Conservation (phyloP, 2,888 invertebrate species). For the Machimus atricapillus region DNA sequence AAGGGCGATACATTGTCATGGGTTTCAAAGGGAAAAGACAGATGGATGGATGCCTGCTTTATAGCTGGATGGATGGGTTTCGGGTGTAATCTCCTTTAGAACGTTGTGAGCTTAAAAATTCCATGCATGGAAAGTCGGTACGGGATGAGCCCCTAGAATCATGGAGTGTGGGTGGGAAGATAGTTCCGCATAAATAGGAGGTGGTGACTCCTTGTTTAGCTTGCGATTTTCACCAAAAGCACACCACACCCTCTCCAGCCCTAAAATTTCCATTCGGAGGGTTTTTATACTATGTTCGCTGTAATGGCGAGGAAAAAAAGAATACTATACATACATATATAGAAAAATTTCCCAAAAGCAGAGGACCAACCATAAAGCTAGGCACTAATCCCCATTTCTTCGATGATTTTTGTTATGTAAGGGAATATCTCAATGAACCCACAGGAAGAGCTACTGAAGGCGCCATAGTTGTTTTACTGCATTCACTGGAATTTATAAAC, state of each 20-base stretch:
- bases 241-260: not conserved
- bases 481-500: not conserved
- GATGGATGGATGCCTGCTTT: constrained; percentile 29
- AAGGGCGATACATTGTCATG: constrained; percentile 24
- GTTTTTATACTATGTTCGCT: not conserved
- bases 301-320: not conserved
- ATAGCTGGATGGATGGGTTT: constrained; percentile 17
- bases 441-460: not conserved
- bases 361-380: not conserved
- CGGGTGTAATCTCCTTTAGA: not conserved
- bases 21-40: constrained; percentile 6
- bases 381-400: not conserved
- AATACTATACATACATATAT: too few species aligned
- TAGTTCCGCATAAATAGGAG: not conserved
- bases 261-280: not conserved
- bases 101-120: not conserved
- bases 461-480: not conserved
- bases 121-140: not conserved
- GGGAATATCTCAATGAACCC: not conserved
- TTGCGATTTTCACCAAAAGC: not conserved
- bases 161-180: not conserved
- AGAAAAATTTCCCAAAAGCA: not conserved
- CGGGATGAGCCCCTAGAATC: not conserved
- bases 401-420: not conserved
- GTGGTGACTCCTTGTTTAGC: not conserved